A percentile compares a stretch with the other conserved stretches of the same genome.
Evolutionary conservation across 2,113 vertebrate species (phyloP).

Genomic region (Geococcyx californianus): DNA sequence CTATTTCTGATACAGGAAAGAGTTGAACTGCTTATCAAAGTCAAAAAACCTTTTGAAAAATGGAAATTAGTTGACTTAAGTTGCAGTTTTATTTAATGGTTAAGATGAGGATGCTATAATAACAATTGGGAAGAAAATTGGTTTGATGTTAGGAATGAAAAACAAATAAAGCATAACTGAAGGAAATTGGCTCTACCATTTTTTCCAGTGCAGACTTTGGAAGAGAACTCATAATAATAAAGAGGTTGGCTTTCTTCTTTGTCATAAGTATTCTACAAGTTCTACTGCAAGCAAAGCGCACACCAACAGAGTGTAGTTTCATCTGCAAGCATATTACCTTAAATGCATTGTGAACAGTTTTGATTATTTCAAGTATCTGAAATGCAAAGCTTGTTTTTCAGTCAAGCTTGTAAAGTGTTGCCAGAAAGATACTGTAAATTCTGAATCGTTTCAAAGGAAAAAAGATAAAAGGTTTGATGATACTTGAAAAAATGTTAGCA

Average conservation of each 20-base stretch:
- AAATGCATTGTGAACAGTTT: background rate
- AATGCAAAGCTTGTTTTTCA: background rate
- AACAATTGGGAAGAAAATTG: background rate
- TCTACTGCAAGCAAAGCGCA: background rate
- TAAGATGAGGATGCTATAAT: background rate
- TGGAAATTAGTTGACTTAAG: background rate
- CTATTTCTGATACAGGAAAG: background rate
- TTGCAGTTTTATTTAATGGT: background rate
- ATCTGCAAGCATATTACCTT: background rate
- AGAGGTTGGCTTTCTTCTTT: conserved; percentile 1
- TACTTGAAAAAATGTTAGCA: background rate
- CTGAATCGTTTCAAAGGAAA: background rate
- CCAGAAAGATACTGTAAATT: background rate
- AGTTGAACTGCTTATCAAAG: background rate
- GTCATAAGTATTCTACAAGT: background rate
- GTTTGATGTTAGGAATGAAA: background rate
- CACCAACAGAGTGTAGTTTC: background rate
- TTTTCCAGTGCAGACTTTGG: background rate
- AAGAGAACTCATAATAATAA: background rate
- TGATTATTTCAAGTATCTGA: background rate
- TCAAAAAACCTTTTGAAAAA: background rate
- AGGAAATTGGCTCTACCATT: background rate
- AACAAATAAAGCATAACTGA: background rate
- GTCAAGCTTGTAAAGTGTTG: background rate
- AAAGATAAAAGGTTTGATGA: background rate